Base-by-base conservation (phyloP, 2,888 invertebrate genomes). In the Xylocampa areola region DNA sequence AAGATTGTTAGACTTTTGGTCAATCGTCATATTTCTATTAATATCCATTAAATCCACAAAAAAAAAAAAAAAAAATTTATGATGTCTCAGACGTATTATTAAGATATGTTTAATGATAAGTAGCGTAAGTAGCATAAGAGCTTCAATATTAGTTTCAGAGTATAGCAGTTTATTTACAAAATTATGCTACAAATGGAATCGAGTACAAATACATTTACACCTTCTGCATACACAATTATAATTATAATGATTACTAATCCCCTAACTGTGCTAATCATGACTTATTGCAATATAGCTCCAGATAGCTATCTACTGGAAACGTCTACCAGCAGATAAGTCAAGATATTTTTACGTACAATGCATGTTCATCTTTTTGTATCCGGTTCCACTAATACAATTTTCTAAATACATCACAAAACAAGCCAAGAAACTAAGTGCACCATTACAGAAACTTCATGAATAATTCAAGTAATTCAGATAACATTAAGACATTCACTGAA, bases 401-500 rank as follows among this genome's bases (percentile, higher is more conserved):
- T 50, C 35, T 67, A 49, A 64, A 49, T 49, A 54, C 33, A 60
- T 49, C 61, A 41, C n/a, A 39, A 41, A 45, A 7, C 33, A 17
- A 29, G 10, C 32, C 16, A 37, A 54, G 29, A 61, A 61, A 54
- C 47, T 25, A 66, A 66, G 43, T 66, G 48, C 54, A 43, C 44
- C 29, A 61, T 61, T 62, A 62, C 29, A 47, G 47, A 50, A 37
- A 47, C 33, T 21, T 66, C 50, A 66, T 66, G 49, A 65, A 65
- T 65, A 61, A 67, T 67, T 61, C 54, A 66, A 47, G 37, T 35
- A 41, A 54, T 62, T 43, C 68, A 48, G 36, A 54, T 13, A 41
- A 43, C 36, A 53, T 66, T 55, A 65, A 43, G 35, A 55, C 49
- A 55, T 27, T 61, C 41, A 67, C 62, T 47, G 62, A 67, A 57